Evolutionary conservation across 2,888 invertebrate genomes (phyloP).

Genomic region (Cephalotes varians): DNA sequence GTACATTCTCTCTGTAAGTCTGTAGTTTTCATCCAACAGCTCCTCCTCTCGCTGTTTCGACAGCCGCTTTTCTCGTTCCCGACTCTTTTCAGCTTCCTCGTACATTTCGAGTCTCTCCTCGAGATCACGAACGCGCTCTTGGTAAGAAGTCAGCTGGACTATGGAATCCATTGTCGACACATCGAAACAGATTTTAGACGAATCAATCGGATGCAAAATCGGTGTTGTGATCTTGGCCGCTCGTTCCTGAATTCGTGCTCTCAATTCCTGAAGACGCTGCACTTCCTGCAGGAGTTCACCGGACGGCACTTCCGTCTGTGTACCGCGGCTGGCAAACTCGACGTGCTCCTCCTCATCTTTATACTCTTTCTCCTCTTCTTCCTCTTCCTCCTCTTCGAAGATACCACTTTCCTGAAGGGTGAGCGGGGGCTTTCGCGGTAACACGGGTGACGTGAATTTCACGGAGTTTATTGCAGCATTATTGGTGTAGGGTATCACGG

Average conservation of each 20-base stretch:
- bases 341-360: constrained; percentile 86
- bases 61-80: constrained; percentile 66
- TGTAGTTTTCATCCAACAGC: constrained; percentile 79
- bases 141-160: constrained; percentile 63
- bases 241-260: constrained; percentile 80
- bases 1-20: constrained; percentile 76
- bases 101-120: constrained; percentile 73
- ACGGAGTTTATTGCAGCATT: constrained; percentile 63
- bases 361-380: constrained; percentile 86
- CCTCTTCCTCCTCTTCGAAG: constrained; percentile 87
- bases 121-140: constrained; percentile 77
- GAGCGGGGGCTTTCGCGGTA: constrained; percentile 77
- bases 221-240: constrained; percentile 75
- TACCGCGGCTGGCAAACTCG: constrained; percentile 77
- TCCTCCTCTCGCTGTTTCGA: constrained; percentile 79
- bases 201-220: constrained; percentile 42
- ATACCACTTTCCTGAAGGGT: constrained; percentile 91
- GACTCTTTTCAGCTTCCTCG: constrained; percentile 70
- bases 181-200: constrained; percentile 37
- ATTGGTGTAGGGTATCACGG: constrained; percentile 80
- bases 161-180: constrained; percentile 55
- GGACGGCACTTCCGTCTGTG: constrained; percentile 80
- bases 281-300: constrained; percentile 82
- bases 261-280: constrained; percentile 80
- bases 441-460: constrained; percentile 65